Evolutionary conservation across 2,888 invertebrate genomes (phyloP).

Genomic region (Teleiodes luculella): DNA sequence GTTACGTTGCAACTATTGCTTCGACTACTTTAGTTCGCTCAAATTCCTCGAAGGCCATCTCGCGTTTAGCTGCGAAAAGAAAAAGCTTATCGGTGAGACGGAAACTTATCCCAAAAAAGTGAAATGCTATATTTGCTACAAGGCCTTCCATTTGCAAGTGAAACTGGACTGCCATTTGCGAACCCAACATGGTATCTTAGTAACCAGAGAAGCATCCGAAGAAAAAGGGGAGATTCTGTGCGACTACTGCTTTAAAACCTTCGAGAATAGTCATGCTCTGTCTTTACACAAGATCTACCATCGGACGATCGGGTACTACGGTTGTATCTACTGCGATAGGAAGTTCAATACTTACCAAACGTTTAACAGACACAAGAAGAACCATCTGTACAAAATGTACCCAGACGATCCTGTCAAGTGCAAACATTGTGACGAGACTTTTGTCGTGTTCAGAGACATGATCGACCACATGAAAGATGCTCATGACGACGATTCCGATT

Average conservation of each 20-base stretch:
- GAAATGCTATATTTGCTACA: slow-evolving; percentile 69
- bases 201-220: slow-evolving; percentile 43
- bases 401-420: slow-evolving; percentile 67
- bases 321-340: slow-evolving; percentile 71
- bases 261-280: slow-evolving; percentile 65
- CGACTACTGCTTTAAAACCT: slow-evolving; percentile 70
- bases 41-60: slow-evolving; percentile 69
- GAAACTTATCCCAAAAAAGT: slow-evolving; percentile 62
- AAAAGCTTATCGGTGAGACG: slow-evolving; percentile 61
- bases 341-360: slow-evolving; percentile 72
- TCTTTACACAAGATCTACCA: slow-evolving; percentile 65
- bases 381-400: slow-evolving; percentile 61
- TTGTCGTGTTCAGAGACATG: slow-evolving; percentile 74
- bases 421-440: slow-evolving; percentile 76
- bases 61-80: slow-evolving; percentile 66
- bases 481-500: slow-evolving; percentile 68
- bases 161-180: slow-evolving; percentile 71
- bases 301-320: slow-evolving; percentile 61
- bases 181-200: slow-evolving; percentile 55
- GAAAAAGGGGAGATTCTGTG: slow-evolving; percentile 59
- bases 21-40: slow-evolving; percentile 63
- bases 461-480: slow-evolving; percentile 70
- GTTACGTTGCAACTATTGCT: slow-evolving; percentile 72
- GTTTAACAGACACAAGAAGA: slow-evolving; percentile 73
- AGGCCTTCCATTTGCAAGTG: slow-evolving; percentile 70